phyloP scores from a whole-genome alignment of 1,140 invertebrate species.

The Bathynomus jamesi region DNA sequence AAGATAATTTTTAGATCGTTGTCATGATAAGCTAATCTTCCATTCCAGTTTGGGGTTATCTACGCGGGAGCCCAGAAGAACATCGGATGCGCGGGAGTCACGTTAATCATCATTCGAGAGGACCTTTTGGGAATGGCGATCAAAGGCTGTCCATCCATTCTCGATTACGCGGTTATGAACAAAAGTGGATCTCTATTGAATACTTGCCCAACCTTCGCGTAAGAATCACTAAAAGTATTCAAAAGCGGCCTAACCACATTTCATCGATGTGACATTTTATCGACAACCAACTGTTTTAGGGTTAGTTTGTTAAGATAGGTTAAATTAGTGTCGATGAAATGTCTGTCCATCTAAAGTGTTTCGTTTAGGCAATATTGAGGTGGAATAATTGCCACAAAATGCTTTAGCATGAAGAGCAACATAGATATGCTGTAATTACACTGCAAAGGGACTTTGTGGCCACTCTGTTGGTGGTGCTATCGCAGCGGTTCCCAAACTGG shows the following conservation, averaged over 20 bases:
- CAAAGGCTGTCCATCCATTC: constrained; percentile 68
- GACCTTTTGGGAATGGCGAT: constrained; percentile 73
- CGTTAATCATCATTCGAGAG: constrained; percentile 84
- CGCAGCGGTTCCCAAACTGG: too few species aligned
- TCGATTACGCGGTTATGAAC: constrained; percentile 74
- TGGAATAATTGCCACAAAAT: neutral
- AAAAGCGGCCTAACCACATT: neutral
- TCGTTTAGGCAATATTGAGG: neutral
- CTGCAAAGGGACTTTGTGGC: too few species aligned
- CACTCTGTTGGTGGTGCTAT: too few species aligned
- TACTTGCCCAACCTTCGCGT: constrained; percentile 92
- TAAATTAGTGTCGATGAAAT: neutral
- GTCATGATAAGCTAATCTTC: too few species aligned
- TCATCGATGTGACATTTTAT: too few species aligned
- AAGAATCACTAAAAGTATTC: constrained; percentile 42
- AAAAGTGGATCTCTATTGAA: constrained; percentile 88
- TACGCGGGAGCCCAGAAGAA: constrained; percentile 98
- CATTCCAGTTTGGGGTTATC: constrained; percentile 76
- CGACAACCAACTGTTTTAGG: constrained; percentile 12
- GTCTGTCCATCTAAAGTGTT: neutral
- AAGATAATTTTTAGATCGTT: too few species aligned
- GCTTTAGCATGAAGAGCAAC: too few species aligned
- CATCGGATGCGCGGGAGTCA: constrained; percentile 86
- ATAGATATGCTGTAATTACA: too few species aligned
- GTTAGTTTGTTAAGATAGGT: constrained; percentile 10